Percentiles rank a stretch among this genome's conserved stretches.
Evolutionary conservation across 2,888 invertebrate genomes (phyloP).

Genomic region (Stictocephala bisonia): DNA sequence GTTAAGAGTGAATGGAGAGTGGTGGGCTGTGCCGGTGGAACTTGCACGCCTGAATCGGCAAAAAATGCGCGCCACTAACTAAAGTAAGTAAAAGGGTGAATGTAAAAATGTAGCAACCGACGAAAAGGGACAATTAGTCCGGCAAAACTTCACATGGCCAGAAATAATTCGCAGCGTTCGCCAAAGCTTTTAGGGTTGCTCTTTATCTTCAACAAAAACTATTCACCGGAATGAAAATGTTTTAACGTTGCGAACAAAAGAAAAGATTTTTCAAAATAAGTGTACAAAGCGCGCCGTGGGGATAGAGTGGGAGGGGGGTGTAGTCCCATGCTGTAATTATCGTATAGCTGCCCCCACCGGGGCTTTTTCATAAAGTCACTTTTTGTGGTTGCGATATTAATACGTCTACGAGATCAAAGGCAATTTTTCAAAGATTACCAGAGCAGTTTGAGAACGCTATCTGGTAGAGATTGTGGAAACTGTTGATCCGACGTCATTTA

Average conservation of each 20-base stretch:
- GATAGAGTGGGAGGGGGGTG: too few species aligned
- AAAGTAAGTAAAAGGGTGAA: conserved; percentile 27
- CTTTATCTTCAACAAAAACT: conserved; percentile 41
- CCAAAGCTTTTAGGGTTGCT: conserved; percentile 38
- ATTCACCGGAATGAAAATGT: conserved; percentile 40
- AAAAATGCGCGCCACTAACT: conserved; percentile 35
- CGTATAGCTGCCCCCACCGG: conserved; percentile 35
- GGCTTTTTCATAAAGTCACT: conserved; percentile 40
- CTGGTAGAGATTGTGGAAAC: too few species aligned
- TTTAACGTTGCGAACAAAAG: conserved; percentile 29
- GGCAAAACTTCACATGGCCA: conserved; percentile 21
- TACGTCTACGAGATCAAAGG: conserved; percentile 48
- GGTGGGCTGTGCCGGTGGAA: conserved; percentile 13
- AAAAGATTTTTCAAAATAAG: conserved; percentile 37
- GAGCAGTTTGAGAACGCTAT: too few species aligned
- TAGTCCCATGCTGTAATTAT: conserved; percentile 23
- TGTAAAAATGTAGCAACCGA: conserved; percentile 33
- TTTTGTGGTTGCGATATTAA: conserved; percentile 49
- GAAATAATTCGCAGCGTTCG: conserved; percentile 38
- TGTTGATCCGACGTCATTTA: too few species aligned
- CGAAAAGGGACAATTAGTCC: conserved; percentile 33
- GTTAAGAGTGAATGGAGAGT: conserved; percentile 32
- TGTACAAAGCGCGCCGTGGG: conserved; percentile 33
- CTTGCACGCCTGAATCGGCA: conserved; percentile 10
- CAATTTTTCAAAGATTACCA: conserved; percentile 33